These are phyloP conservation scores for Philypnodon macrostomus DNA, from an alignment of 2,797 vertebrate species.

Conservation along the genomic window DNA sequence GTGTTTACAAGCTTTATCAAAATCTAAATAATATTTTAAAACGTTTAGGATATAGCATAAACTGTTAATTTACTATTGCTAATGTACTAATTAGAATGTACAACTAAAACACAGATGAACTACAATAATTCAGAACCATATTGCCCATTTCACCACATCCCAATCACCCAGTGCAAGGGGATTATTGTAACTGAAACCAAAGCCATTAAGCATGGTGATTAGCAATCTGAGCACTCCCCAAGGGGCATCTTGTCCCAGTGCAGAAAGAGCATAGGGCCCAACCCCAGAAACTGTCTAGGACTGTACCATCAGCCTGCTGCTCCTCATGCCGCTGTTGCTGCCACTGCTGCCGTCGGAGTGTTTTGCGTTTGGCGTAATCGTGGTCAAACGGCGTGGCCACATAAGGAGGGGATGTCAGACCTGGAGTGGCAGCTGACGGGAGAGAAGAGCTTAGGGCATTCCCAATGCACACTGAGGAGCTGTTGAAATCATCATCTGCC, in stretches of 20 bases:
- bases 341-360: conserved; percentile 86
- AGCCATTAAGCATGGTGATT: conserved; percentile 70
- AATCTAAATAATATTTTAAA: background rate
- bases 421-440: conserved; percentile 90
- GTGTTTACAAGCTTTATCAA: conserved; percentile 11
- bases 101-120: conserved; percentile 30
- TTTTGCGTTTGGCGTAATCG: conserved; percentile 99
- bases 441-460: conserved; percentile 68
- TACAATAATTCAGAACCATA: conserved; percentile 76
- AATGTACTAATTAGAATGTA: conserved; percentile 32
- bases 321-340: conserved; percentile 80
- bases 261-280: conserved; percentile 74
- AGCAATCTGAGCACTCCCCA: conserved; percentile 63
- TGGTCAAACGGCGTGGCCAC: conserved; percentile 99
- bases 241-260: conserved; percentile 64
- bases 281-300: conserved; percentile 88
- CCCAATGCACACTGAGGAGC: conserved; percentile 83
- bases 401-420: conserved; percentile 98
- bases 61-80: background rate
- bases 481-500: conserved; percentile 90
- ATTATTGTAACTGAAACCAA: conserved; percentile 66
- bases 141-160: conserved; percentile 91
- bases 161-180: conserved; percentile 80
- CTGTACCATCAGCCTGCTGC: conserved; percentile 97
- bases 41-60: background rate